Conservation (phyloP, 2,797 vertebrate genomes). For the Poeciliopsis paucimaculata region DNA sequence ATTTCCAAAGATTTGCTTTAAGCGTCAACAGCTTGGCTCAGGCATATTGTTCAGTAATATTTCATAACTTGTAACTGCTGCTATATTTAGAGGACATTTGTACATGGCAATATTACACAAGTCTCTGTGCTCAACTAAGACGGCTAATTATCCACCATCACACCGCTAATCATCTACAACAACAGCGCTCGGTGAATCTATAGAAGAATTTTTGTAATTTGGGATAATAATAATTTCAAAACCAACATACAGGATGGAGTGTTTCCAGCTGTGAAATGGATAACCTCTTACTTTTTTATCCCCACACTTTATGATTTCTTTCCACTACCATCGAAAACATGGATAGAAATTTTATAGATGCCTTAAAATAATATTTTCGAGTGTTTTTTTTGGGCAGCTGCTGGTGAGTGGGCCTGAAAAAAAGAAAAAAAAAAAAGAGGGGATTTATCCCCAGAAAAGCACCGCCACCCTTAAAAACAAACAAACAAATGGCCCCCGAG, state of each 20-base stretch:
- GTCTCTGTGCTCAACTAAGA: not conserved
- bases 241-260: not conserved
- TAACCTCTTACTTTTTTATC: not conserved
- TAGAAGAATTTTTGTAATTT: not conserved
- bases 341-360: not conserved
- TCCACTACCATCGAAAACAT: not conserved
- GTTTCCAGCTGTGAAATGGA: not conserved
- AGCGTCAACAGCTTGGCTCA: not conserved
- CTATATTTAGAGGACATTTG: not conserved
- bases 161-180: not conserved
- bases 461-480: slow-evolving; percentile 5
- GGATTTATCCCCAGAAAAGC: slow-evolving; percentile 22
- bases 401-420: slow-evolving; percentile 8
- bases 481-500: slow-evolving; percentile 20
- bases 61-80: not conserved
- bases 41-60: not conserved
- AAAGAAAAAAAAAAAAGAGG: slow-evolving; percentile 15
- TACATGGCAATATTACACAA: not conserved
- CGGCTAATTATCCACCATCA: not conserved
- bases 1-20: not conserved
- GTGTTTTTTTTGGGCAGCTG: not conserved
- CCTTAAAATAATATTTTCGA: not conserved
- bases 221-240: not conserved
- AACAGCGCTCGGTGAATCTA: not conserved
- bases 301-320: not conserved